Base-by-base conservation (phyloP, 1,140 invertebrate species). In the Brachionus rubens region DNA sequence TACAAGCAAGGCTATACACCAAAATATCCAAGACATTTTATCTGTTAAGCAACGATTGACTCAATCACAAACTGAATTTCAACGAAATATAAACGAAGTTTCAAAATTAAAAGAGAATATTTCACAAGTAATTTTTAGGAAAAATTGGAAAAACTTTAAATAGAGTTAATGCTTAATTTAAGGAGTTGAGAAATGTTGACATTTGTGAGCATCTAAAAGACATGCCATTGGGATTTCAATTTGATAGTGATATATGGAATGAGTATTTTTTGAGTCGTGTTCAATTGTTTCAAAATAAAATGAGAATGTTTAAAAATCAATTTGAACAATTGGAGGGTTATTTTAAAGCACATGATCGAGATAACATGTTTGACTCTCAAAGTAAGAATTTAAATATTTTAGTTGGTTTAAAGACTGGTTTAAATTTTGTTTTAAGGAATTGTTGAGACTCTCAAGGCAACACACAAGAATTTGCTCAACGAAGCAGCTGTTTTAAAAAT, bases 131-230 rank as follows among this genome's bases (percentile, higher is more conserved):
- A 33, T 40, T n/a, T 12, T 6, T 19, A 19, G 26, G 9, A 21
- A 48, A n/a, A 48, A 16, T 48, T 1, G 7, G 6, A 48, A n/a
- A n/a, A n/a, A n/a, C n/a, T n/a, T n/a, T 48, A n/a, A 48, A 19
- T 10, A 48, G 3, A 52, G 4, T 52, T 6, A 52, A 26, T 26
- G 6, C 2, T 26, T 52, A n/a, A n/a, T 26, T 19, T 33, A 19
- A 59, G 54, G 68, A 72, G 41, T 54, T 72, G 5, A 48, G 68
- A 50, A 48, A 72, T 54, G 50, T 72, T 4, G 68, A 72, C 30
- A 72, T 72, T 50, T 72, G 68, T 14, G 68, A 72, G 24, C 68
- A 72, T 24, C 26, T 72, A 54, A 72, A 72, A 41, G 68, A 72
- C 24, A 72, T 72, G 46, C 68, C 68, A 6, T 36, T 72, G 4